Percentiles rank a stretch among this genome's conserved stretches.
Conservation (phyloP, 2,113 vertebrate species). For the Romanogobio albipinnatus region DNA sequence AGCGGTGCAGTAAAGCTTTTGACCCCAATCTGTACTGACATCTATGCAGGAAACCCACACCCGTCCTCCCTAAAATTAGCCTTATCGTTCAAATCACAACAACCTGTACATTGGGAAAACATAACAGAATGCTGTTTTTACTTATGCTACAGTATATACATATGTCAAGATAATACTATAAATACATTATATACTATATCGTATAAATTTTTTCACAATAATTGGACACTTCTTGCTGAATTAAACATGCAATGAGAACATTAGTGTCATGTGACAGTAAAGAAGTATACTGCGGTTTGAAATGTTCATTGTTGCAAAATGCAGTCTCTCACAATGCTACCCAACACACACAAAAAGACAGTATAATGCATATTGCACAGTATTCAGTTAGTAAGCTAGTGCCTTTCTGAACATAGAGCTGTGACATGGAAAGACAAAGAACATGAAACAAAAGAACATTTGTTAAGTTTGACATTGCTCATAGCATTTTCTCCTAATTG, state of each 20-base stretch:
- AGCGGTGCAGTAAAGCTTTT: neutral
- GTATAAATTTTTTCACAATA: neutral
- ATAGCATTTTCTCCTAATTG: constrained; percentile 47
- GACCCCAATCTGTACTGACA: neutral
- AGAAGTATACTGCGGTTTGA: neutral
- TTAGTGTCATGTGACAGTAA: neutral
- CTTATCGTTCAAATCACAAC: constrained; percentile 18
- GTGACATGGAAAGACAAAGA: constrained; percentile 6
- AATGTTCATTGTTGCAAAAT: no score
- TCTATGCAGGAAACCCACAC: constrained; percentile 34
- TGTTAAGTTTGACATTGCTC: constrained; percentile 34
- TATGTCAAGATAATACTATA: neutral
- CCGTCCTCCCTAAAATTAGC: constrained; percentile 24
- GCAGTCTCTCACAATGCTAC: no score
- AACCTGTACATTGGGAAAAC: neutral
- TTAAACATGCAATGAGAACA: neutral
- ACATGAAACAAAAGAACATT: constrained; percentile 38
- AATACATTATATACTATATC: neutral
- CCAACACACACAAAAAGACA: neutral
- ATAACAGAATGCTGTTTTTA: neutral
- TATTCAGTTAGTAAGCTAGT: neutral
- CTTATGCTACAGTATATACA: neutral
- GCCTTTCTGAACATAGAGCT: neutral
- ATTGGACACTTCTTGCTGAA: neutral
- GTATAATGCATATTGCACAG: neutral